phyloP scores from a whole-genome alignment of 2,797 vertebrate genomes.

The Sebastes vulpes region DNA sequence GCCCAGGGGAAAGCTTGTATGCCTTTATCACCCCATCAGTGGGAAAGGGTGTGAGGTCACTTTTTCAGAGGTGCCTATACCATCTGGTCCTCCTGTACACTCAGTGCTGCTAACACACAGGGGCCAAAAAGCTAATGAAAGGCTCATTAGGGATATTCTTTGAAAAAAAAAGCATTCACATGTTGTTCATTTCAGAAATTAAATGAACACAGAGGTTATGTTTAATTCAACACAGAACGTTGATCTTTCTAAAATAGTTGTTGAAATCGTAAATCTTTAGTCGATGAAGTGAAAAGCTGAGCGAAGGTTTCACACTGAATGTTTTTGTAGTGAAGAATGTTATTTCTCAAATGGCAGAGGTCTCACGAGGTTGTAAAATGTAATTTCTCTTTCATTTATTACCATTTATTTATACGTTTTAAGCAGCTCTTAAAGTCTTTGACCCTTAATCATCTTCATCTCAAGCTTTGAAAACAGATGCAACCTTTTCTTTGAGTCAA shows the following conservation, averaged over 20 bases:
- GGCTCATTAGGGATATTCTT: slow-evolving; percentile 12
- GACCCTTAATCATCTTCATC: background rate
- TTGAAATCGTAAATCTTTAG: slow-evolving; percentile 1
- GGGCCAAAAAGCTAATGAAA: slow-evolving; percentile 19
- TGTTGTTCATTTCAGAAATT: background rate
- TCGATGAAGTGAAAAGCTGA: slow-evolving; percentile 14
- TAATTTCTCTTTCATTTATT: background rate
- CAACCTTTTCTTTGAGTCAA: background rate
- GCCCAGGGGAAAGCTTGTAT: slow-evolving; percentile 53
- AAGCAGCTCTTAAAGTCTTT: background rate
- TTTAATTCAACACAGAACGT: background rate
- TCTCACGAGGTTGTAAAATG: background rate
- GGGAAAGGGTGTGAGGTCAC: slow-evolving; percentile 69
- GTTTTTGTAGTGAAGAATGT: slow-evolving; percentile 2
- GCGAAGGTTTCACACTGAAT: background rate
- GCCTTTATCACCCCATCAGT: slow-evolving; percentile 72
- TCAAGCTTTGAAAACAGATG: background rate
- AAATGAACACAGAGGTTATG: background rate
- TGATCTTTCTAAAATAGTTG: too few relatives aligned
- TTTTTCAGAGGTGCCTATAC: slow-evolving; percentile 57
- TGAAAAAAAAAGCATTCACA: background rate
- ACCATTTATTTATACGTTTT: background rate
- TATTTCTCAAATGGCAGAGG: background rate
- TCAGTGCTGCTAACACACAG: slow-evolving; percentile 30
- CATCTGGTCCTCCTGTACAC: slow-evolving; percentile 57